Percentiles rank a stretch among this genome's conserved stretches.
Evolutionary conservation across 2,113 vertebrate genomes (phyloP).

Genomic region (Astur gentilis): DNA sequence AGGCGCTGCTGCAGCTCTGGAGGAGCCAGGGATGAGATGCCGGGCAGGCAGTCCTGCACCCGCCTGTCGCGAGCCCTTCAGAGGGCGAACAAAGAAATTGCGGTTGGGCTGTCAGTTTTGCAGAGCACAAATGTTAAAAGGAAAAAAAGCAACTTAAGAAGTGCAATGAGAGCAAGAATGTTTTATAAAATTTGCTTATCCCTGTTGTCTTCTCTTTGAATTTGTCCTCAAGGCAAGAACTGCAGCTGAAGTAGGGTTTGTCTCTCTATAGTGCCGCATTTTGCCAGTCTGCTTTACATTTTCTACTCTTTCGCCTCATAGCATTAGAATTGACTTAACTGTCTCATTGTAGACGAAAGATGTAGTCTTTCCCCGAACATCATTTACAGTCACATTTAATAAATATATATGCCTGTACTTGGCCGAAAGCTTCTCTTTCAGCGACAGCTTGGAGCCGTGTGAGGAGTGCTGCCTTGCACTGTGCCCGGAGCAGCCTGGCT

Average conservation of each 20-base stretch:
- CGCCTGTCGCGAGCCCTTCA: neutral
- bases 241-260: neutral
- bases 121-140: neutral
- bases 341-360: accelerated
- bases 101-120: neutral
- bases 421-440: accelerated
- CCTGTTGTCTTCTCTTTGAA: neutral
- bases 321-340: no score
- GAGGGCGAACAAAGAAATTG: neutral
- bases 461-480: neutral
- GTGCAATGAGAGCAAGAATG: neutral
- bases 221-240: neutral
- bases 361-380: no score
- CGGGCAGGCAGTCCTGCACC: neutral
- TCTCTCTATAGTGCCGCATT: accelerated
- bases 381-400: accelerated
- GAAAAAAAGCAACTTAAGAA: neutral
- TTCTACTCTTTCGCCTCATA: no score
- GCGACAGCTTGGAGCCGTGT: accelerated
- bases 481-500: neutral
- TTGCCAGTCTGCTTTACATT: neutral
- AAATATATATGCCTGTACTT: accelerated
- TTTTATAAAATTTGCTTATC: neutral
- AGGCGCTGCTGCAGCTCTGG: neutral
- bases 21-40: neutral